Conservation (phyloP, 2,888 invertebrate genomes). For the Parnassius apollo region DNA sequence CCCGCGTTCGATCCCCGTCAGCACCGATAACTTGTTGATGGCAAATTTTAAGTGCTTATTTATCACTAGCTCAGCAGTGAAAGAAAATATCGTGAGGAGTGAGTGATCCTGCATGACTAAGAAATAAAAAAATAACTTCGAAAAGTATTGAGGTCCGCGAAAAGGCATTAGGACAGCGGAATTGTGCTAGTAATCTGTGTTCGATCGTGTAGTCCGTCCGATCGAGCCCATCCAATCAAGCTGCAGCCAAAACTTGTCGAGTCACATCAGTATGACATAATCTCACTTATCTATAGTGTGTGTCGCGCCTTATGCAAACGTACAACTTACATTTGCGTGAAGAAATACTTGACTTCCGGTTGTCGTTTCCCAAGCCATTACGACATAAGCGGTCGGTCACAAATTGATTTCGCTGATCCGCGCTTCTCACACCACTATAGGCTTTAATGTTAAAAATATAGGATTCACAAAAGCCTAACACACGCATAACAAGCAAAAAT, state of each 20-base stretch:
- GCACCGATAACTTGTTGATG: too few species aligned
- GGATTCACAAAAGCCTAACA: constrained; percentile 4
- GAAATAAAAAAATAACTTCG: neutral
- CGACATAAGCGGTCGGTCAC: constrained; percentile 6
- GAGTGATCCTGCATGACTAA: neutral
- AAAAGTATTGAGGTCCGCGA: neutral
- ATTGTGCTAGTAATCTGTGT: too few species aligned
- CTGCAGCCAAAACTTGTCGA: neutral
- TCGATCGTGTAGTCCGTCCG: too few species aligned
- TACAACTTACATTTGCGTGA: neutral
- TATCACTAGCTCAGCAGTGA: too few species aligned
- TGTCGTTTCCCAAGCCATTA: constrained; percentile 14
- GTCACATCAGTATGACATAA: neutral
- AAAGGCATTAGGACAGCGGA: neutral
- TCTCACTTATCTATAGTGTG: neutral
- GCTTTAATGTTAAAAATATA: neutral
- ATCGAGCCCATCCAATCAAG: too few species aligned
- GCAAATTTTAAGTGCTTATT: too few species aligned
- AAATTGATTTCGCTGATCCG: constrained; percentile 10
- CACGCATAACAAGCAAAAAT: neutral
- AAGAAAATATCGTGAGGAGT: too few species aligned
- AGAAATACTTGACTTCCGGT: constrained; percentile 23
- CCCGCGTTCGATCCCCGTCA: too few species aligned
- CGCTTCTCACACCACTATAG: constrained; percentile 1
- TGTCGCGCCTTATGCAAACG: neutral